Base-by-base conservation (phyloP, 2,113 vertebrate genomes). In the Paralichthys olivaceus region DNA sequence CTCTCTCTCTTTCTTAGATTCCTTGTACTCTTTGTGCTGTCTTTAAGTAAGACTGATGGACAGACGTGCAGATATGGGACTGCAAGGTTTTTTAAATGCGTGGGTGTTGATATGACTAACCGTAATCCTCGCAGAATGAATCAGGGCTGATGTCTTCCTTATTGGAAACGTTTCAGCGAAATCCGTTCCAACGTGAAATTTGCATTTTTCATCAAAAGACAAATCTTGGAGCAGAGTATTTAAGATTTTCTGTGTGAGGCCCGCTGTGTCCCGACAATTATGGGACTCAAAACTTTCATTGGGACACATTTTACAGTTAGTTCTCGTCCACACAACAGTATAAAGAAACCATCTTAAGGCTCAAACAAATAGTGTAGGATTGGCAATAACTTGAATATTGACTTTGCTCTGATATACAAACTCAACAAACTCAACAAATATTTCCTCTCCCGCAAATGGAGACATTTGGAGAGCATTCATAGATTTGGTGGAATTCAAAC, bases 41-140 rank as follows among this genome's bases (percentile, higher is more conserved):
- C 20, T 60, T 67, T 69, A 79, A 80, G 72, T 76, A 84, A 78
- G 73, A 87, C 51, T 82, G 85, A 85, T 49, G 56, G 76, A 81
- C 58, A 49, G 77, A 81, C 65, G 40, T 45, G 58, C 49, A 73
- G 81, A 84, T 81, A 54, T 59, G 67, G 67, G 62, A 40, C 64
- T 74, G 83, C n/a, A 34, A 69, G 74, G 73, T 40, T 77, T 81
- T 83, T 62, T 9, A 74, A 72, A 59, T 17, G 49, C 4, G 63
- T 58, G 61, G 75, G 75, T 72, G 69, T 22, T 58, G 74, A 82
- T n/a, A 70, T 69, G 69, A 72, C 78, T 72, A 69, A 79, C 68
- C 28, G 47, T 84, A 84, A 82, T 84, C 78, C 83, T 74, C 71
- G 20, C 32, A 5, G 56, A 73, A 62, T 84, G 80, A 87, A 80